A percentile compares a stretch with the other conserved stretches of the same genome.
Evolutionary conservation across 2,797 vertebrate species (phyloP).

Genomic region (Chlorospingus flavigularis): DNA sequence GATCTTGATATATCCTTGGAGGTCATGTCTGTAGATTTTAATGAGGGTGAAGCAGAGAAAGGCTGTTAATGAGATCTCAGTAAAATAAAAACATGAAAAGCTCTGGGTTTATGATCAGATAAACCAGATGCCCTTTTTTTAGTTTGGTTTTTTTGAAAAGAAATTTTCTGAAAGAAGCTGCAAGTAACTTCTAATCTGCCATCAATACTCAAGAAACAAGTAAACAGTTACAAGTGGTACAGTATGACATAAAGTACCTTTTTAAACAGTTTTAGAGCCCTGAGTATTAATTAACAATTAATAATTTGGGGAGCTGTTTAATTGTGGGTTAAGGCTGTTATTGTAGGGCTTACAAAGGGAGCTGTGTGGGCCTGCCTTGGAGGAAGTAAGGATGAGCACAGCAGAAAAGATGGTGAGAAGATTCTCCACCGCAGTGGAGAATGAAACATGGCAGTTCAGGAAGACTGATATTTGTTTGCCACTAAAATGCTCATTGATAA

Average conservation of each 20-base stretch:
- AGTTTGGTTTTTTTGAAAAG: not conserved
- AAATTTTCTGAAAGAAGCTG: not conserved
- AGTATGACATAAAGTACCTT: not conserved
- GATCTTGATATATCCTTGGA: not conserved
- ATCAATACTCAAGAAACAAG: not conserved
- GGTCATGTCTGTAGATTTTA: not conserved
- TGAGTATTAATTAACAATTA: not conserved
- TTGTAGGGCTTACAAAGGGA: not conserved
- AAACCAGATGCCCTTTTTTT: not conserved
- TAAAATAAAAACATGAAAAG: not conserved
- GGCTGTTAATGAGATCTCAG: not conserved
- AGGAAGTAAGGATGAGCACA: not conserved
- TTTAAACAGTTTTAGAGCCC: not conserved
- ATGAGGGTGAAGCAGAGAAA: not conserved
- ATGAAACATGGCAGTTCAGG: not conserved
- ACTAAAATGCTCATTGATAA: not conserved
- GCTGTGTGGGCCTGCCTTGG: not conserved
- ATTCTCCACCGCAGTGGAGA: not conserved
- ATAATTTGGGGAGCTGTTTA: not conserved
- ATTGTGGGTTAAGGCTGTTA: not conserved
- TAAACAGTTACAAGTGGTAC: not conserved
- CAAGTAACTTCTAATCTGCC: not conserved
- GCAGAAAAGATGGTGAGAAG: not conserved
- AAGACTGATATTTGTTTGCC: not conserved
- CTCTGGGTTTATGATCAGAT: not conserved